phyloP scores from a whole-genome alignment of 2,888 invertebrate species.

The Myopa tessellatipennis region DNA sequence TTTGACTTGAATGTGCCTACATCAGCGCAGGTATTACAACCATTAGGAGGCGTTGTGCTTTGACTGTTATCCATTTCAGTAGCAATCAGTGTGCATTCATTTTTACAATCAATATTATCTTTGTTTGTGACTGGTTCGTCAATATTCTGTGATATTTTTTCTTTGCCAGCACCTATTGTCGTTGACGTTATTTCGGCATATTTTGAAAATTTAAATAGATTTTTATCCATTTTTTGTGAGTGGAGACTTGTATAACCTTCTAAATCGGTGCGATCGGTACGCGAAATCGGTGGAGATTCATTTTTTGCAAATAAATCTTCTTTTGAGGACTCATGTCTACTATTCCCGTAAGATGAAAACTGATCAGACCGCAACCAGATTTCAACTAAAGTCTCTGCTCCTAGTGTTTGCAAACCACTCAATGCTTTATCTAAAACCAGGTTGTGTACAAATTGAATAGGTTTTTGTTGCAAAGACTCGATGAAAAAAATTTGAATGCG shows the following conservation, averaged over 20 bases:
- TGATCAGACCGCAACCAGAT: slow-evolving; percentile 73
- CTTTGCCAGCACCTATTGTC: slow-evolving; percentile 60
- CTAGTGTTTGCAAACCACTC: slow-evolving; percentile 85
- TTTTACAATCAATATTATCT: not conserved
- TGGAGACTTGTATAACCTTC: not conserved
- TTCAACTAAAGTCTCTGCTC: slow-evolving; percentile 83
- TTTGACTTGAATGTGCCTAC: not conserved
- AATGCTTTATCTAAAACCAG: slow-evolving; percentile 84
- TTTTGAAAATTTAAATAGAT: slow-evolving; percentile 61
- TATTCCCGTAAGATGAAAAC: not conserved
- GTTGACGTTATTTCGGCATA: slow-evolving; percentile 56
- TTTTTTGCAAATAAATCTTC: too few relatives aligned
- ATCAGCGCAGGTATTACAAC: not conserved
- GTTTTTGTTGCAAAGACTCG: slow-evolving; percentile 77
- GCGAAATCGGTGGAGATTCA: too few relatives aligned
- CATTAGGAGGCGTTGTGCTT: not conserved
- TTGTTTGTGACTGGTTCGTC: slow-evolving; percentile 49
- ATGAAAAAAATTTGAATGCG: slow-evolving; percentile 83
- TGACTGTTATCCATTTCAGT: not conserved
- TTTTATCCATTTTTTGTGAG: slow-evolving; percentile 53
- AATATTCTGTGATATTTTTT: slow-evolving; percentile 67
- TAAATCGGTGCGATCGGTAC: not conserved
- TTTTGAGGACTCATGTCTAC: slow-evolving; percentile 14
- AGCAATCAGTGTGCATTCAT: not conserved
- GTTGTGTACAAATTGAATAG: slow-evolving; percentile 82